Evolutionary conservation across 1,140 invertebrate species (phyloP).

Genomic region (Frieseomelitta varia): DNA sequence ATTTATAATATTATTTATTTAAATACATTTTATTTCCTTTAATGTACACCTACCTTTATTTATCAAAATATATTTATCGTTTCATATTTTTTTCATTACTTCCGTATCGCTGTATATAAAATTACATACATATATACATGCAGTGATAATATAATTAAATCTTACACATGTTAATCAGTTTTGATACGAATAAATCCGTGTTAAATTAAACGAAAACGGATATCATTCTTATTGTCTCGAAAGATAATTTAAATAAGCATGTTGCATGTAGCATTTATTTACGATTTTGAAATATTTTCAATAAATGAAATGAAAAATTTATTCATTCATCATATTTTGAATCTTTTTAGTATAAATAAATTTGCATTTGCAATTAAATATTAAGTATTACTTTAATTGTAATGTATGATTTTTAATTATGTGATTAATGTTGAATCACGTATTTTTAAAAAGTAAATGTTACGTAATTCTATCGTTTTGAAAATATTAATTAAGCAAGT

Average conservation of each 20-base stretch:
- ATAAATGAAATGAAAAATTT: neutral
- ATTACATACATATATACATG: neutral
- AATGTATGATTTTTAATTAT: neutral
- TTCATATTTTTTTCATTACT: neutral
- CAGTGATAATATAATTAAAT: neutral
- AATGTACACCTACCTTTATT: too few species aligned
- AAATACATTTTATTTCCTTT: neutral
- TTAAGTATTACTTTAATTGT: neutral
- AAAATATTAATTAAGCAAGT: neutral
- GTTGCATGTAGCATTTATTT: neutral
- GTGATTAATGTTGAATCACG: neutral
- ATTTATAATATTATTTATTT: neutral
- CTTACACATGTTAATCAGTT: neutral
- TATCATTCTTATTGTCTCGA: neutral
- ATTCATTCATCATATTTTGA: neutral
- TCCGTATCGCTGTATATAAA: neutral
- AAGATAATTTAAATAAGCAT: conserved; percentile 9
- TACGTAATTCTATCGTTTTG: neutral
- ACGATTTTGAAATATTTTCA: neutral
- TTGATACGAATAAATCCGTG: neutral
- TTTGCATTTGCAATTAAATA: neutral
- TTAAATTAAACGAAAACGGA: neutral
- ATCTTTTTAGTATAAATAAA: neutral
- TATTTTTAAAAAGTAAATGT: neutral
- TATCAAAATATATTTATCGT: neutral